Evolutionary conservation across 2,888 invertebrate genomes (phyloP), one percentile per base, ranked within the genome.

Genomic region (Eristalis intricaria): DNA sequence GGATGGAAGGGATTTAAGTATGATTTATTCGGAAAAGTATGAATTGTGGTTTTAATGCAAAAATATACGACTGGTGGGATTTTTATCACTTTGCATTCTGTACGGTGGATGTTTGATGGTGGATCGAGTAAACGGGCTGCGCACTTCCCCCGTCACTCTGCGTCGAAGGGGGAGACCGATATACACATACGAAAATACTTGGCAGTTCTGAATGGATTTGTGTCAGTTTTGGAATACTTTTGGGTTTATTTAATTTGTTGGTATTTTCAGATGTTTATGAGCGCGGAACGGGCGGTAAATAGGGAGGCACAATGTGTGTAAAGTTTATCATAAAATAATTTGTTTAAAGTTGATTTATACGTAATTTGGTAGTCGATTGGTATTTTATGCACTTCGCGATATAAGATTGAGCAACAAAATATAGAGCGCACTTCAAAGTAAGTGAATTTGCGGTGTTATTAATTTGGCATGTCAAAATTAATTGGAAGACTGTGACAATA

Each of bases 1-100:
- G 40, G 60, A 66, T 64, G 81, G 65, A 85, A 85, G 77, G 78
- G 84, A 85, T 82, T 88, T 89, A 89, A 89, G 89, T 88, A 89
- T 89, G 89, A 89, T 84, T 89, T 89, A 89, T 89, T 89, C 79
- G 84, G 82, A 89, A 89, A 90, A 89, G 89, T 87, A 89, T 89
- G 84, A 90, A 86, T 89, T 89, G 89, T 88, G 89, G 89, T 87
- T 89, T 89, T 82, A 89, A 88, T 77, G 86, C 89, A 86, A 75
- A 88, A 88, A 89, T 81, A 89, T 90, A 89, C 87, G 89, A 84
- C 83, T 88, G 79, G 89, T 84, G 83, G 77, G 76, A 85, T 66
- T 83, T 85, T 79, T 88, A 82, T 86, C 84, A 84, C 77, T 85
- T 69, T 84, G 35, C 29, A 29, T 79, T 84, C 60, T 65, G 60